phyloP scores from a whole-genome alignment of 2,113 vertebrate species.

The Andinoacara biseriatus region DNA sequence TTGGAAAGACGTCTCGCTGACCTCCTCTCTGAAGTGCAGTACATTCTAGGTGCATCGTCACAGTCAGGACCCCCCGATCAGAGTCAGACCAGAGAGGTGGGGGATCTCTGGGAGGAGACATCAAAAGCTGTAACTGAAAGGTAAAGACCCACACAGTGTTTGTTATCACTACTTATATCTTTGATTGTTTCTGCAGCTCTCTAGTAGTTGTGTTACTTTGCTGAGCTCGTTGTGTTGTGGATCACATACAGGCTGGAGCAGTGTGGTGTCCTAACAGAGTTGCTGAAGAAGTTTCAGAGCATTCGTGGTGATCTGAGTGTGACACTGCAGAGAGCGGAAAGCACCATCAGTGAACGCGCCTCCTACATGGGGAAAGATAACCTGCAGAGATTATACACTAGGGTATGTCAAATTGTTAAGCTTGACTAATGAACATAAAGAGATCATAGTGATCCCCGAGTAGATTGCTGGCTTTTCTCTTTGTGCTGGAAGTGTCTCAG shows the following conservation, averaged over 20 bases:
- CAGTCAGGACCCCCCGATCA: constrained; percentile 59
- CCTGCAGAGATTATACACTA: constrained; percentile 84
- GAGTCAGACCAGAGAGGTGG: constrained; percentile 66
- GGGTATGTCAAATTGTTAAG: constrained; percentile 72
- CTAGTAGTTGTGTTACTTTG: not conserved
- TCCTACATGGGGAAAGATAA: constrained; percentile 93
- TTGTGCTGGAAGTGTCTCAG: not conserved
- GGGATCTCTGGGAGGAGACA: constrained; percentile 82
- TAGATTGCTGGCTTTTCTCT: not conserved
- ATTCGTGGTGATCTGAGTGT: constrained; percentile 78
- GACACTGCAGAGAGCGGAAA: constrained; percentile 88
- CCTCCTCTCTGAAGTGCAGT: constrained; percentile 79
- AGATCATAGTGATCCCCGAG: not conserved
- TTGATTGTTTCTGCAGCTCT: not conserved
- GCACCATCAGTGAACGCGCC: constrained; percentile 80
- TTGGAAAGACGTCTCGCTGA: constrained; percentile 81
- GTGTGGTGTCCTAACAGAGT: constrained; percentile 82
- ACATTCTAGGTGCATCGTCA: constrained; percentile 66
- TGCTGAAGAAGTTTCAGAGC: constrained; percentile 89
- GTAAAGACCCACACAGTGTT: constrained; percentile 67
- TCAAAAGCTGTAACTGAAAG: constrained; percentile 79
- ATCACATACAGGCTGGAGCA: constrained; percentile 81
- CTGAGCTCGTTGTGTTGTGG: not conserved
- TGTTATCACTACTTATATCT: not conserved
- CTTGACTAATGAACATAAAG: not conserved